Percentiles rank a stretch among this genome's conserved stretches.
These are phyloP conservation scores for Pangasius larnaudii DNA, from an alignment of 2,797 vertebrate species.

Conservation along the genomic window DNA sequence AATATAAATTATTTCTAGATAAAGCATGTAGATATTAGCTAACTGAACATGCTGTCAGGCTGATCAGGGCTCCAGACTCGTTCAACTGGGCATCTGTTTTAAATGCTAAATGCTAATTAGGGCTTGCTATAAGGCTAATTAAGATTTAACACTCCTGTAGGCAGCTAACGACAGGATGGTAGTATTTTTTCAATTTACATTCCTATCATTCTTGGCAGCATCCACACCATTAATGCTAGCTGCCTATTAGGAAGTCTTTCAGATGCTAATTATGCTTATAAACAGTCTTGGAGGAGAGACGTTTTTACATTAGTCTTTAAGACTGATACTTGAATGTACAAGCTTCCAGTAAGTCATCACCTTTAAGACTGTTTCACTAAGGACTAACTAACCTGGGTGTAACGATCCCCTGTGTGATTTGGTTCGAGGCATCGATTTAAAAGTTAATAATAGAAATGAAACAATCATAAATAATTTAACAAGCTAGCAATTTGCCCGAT, in stretches of 20 bases:
- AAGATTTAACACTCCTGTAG: constrained; percentile 17
- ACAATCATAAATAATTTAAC: neutral
- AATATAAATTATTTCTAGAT: neutral
- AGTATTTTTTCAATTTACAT: constrained; percentile 21
- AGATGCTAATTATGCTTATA: constrained; percentile 23
- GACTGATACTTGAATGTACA: neutral
- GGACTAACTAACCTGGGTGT: neutral
- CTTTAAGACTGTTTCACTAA: neutral
- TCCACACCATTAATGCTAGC: neutral
- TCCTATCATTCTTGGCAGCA: constrained; percentile 19
- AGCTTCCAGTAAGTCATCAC: neutral
- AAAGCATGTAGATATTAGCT: neutral
- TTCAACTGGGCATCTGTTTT: constrained; percentile 11
- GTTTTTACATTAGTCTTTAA: constrained; percentile 1
- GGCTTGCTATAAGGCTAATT: constrained; percentile 22
- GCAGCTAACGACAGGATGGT: constrained; percentile 14
- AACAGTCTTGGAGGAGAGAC: neutral
- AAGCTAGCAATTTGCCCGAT: neutral
- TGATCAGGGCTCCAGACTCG: neutral
- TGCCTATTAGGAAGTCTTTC: constrained; percentile 18
- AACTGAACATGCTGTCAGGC: neutral
- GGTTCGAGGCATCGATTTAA: neutral
- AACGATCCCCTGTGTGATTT: neutral
- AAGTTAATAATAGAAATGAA: neutral
- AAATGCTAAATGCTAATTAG: constrained; percentile 16